Conservation (phyloP, 2,888 invertebrate genomes). For the Drosophila paracracens region DNA sequence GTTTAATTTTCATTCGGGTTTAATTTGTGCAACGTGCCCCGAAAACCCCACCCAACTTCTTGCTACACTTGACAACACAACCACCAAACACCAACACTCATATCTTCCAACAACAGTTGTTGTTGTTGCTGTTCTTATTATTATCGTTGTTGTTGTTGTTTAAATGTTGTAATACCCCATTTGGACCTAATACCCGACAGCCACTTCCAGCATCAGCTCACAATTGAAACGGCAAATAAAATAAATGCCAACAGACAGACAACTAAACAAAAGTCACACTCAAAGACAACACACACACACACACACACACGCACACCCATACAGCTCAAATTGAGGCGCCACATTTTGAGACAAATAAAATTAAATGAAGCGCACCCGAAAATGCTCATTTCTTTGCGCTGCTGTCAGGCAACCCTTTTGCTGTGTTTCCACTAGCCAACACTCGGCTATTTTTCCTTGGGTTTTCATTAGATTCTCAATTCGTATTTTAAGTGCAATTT, state of each 20-base stretch:
- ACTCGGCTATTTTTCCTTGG: not conserved
- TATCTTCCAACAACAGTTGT: slow-evolving; percentile 53
- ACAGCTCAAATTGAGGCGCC: slow-evolving; percentile 63
- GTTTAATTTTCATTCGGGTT: slow-evolving; percentile 83
- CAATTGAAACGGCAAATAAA: slow-evolving; percentile 78
- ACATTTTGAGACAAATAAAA: slow-evolving; percentile 76
- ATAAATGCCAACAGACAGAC: slow-evolving; percentile 49
- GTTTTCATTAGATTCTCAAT: not conserved
- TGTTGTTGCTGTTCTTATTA: slow-evolving; percentile 27
- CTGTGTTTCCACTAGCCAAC: slow-evolving; percentile 20
- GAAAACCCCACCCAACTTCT: not conserved
- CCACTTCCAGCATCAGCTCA: slow-evolving; percentile 71
- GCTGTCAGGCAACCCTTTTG: slow-evolving; percentile 37
- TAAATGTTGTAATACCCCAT: slow-evolving; percentile 74
- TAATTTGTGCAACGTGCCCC: slow-evolving; percentile 79
- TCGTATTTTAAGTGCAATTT: not conserved
- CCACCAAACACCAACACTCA: slow-evolving; percentile 39
- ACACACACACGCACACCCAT: slow-evolving; percentile 14
- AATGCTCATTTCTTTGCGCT: slow-evolving; percentile 26
- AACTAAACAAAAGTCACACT: slow-evolving; percentile 36
- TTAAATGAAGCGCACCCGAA: slow-evolving; percentile 78
- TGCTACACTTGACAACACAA: slow-evolving; percentile 46
- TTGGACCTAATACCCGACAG: slow-evolving; percentile 78
- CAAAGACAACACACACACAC: slow-evolving; percentile 22
- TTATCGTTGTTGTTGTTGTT: slow-evolving; percentile 35